Base-by-base conservation (phyloP, 2,888 invertebrate species). In the Lamproptera curius region DNA sequence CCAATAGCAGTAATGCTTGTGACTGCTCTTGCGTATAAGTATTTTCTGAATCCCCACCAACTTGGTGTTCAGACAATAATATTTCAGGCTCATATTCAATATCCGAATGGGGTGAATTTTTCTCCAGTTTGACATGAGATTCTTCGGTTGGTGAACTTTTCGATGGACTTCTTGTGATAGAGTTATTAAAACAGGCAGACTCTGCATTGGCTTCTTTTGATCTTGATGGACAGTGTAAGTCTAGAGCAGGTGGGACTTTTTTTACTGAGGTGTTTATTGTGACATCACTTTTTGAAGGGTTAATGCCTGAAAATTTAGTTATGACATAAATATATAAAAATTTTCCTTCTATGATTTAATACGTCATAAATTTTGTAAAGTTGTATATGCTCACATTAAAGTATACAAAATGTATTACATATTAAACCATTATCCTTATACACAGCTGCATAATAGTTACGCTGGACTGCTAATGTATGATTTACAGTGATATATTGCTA, bases 1-100 rank as follows among this genome's bases (percentile, higher is more conserved):
- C 84, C 44, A 85, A 51, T 23, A 84, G 52, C 38, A 85, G 52
- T 37, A 83, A 55, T 1, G 84, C 78, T 64, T 83, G 85, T 8
- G 82, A 80, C 56, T 83, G 83, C 44, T 84, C 84, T 54, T 76
- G 76, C 35, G 69, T 59, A 53, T 72, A 85, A 34, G 69, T 54
- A 51, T 66, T 72, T 8, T 85, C 85, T 3, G 76, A 68, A 41
- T 86, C 84, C 4, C 64, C 68, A 37, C 73, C 74, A 55, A 82
- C 83, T 54, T 83, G 81, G 9, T 87, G 85, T 58, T 88, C 88
- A 1, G 88, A 86, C 38, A 87, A 54, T 43, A 88, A 66, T 10
- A 88, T 72, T 62, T 88, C 88, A 14, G 88, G 88, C 56, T 88
- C 88, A 65, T 87, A 83, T 14, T 87, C 87, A 28, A 74, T 57